A percentile compares a stretch with the other conserved stretches of the same genome.
Conservation (phyloP, 2,113 vertebrate genomes). For the Todiramphus chloris region DNA sequence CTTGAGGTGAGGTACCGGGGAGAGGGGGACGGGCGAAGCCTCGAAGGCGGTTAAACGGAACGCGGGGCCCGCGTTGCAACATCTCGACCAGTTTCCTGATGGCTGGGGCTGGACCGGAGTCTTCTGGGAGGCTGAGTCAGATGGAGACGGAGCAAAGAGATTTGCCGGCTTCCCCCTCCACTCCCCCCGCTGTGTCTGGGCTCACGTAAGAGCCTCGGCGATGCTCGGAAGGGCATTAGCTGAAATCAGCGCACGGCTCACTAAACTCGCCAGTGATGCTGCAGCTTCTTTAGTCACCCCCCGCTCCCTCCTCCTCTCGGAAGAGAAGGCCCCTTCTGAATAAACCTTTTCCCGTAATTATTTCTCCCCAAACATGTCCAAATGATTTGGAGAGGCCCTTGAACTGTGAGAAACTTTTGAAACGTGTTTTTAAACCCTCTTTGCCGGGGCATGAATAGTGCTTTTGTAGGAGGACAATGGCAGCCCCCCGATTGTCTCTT, state of each 20-base stretch:
- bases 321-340: background rate
- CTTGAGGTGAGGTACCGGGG: background rate
- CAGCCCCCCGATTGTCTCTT: background rate
- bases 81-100: background rate
- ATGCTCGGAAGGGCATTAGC: background rate
- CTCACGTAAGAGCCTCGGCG: background rate
- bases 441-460: background rate
- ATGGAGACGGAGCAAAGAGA: background rate
- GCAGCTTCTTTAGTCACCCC: background rate
- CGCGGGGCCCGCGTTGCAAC: background rate
- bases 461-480: conserved; percentile 6
- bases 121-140: background rate
- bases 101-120: background rate
- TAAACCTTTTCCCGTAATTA: background rate
- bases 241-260: background rate
- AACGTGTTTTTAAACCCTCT: background rate
- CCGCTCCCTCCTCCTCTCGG: background rate
- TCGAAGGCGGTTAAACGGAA: background rate
- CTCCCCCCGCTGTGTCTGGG: background rate
- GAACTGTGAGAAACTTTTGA: background rate
- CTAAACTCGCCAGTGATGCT: background rate
- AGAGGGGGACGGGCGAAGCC: background rate
- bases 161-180: background rate
- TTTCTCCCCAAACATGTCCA: background rate
- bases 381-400: background rate